phyloP scores from a whole-genome alignment of 2,797 vertebrate genomes.

The Apogon talboti region DNA sequence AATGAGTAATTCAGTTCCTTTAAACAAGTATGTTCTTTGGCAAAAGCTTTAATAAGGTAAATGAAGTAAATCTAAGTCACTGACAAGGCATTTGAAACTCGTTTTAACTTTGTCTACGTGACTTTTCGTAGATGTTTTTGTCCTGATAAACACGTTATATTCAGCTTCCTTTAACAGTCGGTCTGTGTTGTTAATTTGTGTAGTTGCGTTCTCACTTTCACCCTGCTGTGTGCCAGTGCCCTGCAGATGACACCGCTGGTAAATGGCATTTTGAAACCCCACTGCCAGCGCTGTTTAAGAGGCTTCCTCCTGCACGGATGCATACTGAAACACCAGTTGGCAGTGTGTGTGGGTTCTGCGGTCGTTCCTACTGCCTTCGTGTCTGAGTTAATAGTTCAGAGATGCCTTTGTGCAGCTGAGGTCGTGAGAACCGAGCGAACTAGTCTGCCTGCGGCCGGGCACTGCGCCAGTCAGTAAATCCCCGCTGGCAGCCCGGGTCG shows the following conservation, averaged over 20 bases:
- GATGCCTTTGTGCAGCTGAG: constrained; percentile 86
- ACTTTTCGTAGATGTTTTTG: neutral
- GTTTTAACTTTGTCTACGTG: neutral
- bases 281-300: constrained; percentile 41
- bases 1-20: too few relatives aligned
- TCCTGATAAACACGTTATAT: constrained; percentile 18
- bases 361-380: constrained; percentile 77
- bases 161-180: constrained; percentile 30
- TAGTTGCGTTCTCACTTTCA: constrained; percentile 58
- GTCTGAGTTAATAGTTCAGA: constrained; percentile 85
- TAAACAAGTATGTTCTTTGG: too few relatives aligned
- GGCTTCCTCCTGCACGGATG: constrained; percentile 60
- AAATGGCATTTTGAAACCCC: constrained; percentile 57
- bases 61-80: too few relatives aligned
- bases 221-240: constrained; percentile 52
- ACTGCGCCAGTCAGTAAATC: constrained; percentile 87
- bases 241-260: constrained; percentile 64
- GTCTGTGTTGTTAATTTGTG: constrained; percentile 27
- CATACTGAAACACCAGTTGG: constrained; percentile 79
- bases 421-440: constrained; percentile 92
- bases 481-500: constrained; percentile 81
- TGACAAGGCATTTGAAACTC: too few relatives aligned
- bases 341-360: constrained; percentile 79
- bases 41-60: too few relatives aligned
- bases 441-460: constrained; percentile 87